A percentile compares a stretch with the other conserved stretches of the same genome.
These are phyloP conservation scores for Himalopsyche tibetana DNA, from an alignment of 2,888 invertebrate genomes.

Conservation along the genomic window DNA sequence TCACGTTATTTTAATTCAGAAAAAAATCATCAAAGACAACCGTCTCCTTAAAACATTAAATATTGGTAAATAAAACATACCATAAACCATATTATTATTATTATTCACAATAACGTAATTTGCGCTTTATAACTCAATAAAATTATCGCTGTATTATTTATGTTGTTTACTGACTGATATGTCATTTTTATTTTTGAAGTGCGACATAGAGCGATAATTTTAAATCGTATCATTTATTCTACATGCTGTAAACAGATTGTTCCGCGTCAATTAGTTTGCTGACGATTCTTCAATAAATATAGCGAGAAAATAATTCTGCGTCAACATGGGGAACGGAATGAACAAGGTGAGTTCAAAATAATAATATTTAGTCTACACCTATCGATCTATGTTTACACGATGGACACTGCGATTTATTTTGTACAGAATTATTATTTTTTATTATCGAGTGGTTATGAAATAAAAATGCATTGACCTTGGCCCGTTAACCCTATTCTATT, in stretches of 20 bases:
- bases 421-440: no score
- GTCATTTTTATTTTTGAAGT: constrained; percentile 25
- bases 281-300: constrained; percentile 43
- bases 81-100: background rate
- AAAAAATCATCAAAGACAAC: background rate
- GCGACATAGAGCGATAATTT: constrained; percentile 7
- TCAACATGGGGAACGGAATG: constrained; percentile 93
- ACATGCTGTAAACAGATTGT: constrained; percentile 7
- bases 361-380: no score
- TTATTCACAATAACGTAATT: background rate
- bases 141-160: constrained; percentile 22
- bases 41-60: background rate
- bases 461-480: constrained; percentile 34
- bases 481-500: constrained; percentile 37
- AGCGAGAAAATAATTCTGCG: constrained; percentile 68
- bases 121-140: background rate
- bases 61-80: background rate
- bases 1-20: constrained; percentile 11
- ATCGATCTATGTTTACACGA: no score
- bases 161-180: constrained; percentile 37
- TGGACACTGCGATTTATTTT: no score
- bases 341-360: constrained; percentile 81
- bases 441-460: constrained; percentile 24
- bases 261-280: background rate
- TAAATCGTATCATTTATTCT: constrained; percentile 24